Conservation (phyloP, 1,140 invertebrate genomes). For the Colletes gigas region DNA sequence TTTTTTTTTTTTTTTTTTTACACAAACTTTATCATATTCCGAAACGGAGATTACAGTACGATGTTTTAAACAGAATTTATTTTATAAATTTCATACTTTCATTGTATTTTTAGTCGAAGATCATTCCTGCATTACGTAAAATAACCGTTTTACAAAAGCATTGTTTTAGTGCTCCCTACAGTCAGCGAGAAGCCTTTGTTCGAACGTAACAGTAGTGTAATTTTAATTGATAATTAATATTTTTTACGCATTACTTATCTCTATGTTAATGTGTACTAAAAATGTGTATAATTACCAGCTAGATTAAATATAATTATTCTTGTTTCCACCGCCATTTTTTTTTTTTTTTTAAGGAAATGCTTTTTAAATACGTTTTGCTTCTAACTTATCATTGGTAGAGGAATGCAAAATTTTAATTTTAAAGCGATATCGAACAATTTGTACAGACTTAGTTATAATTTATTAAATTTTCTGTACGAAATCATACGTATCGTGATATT, state of each 20-base stretch:
- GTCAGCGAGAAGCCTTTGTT: conserved; percentile 27
- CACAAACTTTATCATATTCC: conserved; percentile 28
- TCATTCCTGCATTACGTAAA: conserved; percentile 48
- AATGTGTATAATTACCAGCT: conserved; percentile 37
- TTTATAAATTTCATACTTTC: conserved; percentile 59
- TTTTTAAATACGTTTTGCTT: conserved; percentile 4
- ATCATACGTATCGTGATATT: conserved; percentile 19
- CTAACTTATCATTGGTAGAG: neutral
- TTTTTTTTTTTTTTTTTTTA: conserved; percentile 17
- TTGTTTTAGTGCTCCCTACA: conserved; percentile 33
- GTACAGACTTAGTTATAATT: conserved; percentile 11
- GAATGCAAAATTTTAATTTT: conserved; percentile 22
- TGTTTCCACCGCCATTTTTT: conserved; percentile 10
- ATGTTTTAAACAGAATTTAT: conserved; percentile 58
- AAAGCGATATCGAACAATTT: conserved; percentile 2
- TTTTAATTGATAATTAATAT: conserved; percentile 58
- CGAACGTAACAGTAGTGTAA: conserved; percentile 35
- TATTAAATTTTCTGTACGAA: conserved; percentile 14
- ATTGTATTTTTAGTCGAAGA: conserved; percentile 58
- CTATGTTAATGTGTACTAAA: conserved; percentile 38
- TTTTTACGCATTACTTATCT: conserved; percentile 57
- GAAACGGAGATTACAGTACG: conserved; percentile 36
- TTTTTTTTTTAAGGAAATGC: conserved; percentile 24
- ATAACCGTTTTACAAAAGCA: conserved; percentile 37
- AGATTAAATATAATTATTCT: conserved; percentile 35